These are phyloP conservation scores for Punctoribates punctum DNA, from an alignment of 2,888 invertebrate genomes.

Conservation along the genomic window DNA sequence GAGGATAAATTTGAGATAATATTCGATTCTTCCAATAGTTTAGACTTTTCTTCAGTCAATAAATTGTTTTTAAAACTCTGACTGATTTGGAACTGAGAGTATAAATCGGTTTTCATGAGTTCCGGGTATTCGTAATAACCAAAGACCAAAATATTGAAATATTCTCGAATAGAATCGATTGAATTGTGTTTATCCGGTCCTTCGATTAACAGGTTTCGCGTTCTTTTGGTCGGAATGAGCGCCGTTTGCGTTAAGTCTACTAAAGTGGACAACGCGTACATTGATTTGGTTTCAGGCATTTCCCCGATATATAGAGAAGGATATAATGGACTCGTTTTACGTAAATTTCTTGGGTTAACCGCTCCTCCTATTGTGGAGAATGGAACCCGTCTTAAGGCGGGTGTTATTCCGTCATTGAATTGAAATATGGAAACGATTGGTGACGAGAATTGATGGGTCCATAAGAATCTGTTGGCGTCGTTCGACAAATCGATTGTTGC, in stretches of 20 bases:
- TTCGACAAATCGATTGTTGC: slow-evolving; percentile 76
- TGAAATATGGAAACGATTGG: slow-evolving; percentile 84
- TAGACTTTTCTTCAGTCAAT: slow-evolving; percentile 9
- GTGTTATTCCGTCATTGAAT: slow-evolving; percentile 53
- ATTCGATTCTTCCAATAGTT: background rate
- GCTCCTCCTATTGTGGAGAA: slow-evolving; percentile 51
- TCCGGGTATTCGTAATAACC: slow-evolving; percentile 43
- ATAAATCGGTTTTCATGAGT: background rate
- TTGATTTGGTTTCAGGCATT: slow-evolving; percentile 34
- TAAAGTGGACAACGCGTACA: slow-evolving; percentile 41
- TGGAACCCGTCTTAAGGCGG: slow-evolving; percentile 50
- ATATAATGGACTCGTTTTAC: slow-evolving; percentile 30
- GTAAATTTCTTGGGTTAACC: slow-evolving; percentile 24
- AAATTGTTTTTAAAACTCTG: slow-evolving; percentile 12
- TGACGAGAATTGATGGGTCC: slow-evolving; percentile 81
- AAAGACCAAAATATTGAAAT: slow-evolving; percentile 29
- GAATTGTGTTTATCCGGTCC: slow-evolving; percentile 18
- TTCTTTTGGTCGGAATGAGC: slow-evolving; percentile 14
- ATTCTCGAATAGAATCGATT: background rate
- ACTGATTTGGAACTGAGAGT: slow-evolving; percentile 21
- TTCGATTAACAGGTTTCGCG: slow-evolving; percentile 37
- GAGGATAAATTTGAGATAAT: slow-evolving; percentile 5
- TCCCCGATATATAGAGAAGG: slow-evolving; percentile 43
- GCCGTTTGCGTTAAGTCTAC: slow-evolving; percentile 40
- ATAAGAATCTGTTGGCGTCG: slow-evolving; percentile 65